Percentiles rank a stretch among this genome's conserved stretches.
Evolutionary conservation across 2,113 vertebrate genomes (phyloP).

Genomic region (Terrapene triunguis): DNA sequence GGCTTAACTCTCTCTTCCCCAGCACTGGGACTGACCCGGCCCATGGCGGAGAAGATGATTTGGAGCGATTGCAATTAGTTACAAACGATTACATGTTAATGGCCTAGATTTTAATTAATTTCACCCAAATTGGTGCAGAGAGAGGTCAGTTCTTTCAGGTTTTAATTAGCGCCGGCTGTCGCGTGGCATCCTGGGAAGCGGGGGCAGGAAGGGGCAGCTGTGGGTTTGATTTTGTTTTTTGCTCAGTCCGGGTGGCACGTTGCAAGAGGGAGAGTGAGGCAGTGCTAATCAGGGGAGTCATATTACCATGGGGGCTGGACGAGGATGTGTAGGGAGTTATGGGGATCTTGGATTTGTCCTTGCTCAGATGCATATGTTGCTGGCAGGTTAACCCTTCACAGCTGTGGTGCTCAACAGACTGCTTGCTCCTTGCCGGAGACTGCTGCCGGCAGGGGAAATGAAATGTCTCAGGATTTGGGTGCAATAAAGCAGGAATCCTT

Average conservation of each 20-base stretch:
- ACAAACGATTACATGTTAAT: not conserved
- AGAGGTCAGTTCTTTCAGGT: constrained; percentile 26
- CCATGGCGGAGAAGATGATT: not conserved
- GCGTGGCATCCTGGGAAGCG: accelerated
- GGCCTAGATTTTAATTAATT: constrained; percentile 59
- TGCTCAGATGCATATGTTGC: not conserved
- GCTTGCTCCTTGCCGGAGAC: not conserved
- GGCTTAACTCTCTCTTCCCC: not conserved
- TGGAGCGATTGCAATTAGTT: not conserved
- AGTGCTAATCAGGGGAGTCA: not conserved
- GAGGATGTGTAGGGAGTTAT: not conserved
- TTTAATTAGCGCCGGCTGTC: constrained; percentile 53
- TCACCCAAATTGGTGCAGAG: not conserved
- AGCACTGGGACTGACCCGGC: not conserved
- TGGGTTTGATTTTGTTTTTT: not conserved
- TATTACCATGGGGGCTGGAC: too few species aligned
- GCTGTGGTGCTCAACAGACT: not conserved
- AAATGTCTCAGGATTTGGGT: not conserved
- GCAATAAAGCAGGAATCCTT: not conserved
- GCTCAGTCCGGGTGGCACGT: not conserved
- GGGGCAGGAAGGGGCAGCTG: not conserved
- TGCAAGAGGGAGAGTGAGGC: not conserved
- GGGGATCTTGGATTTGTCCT: not conserved
- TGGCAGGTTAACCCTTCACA: not conserved
- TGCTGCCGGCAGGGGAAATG: not conserved